Percentiles rank a stretch among this genome's conserved stretches.
These are phyloP conservation scores for Choloepus didactylus DNA, from an alignment of 2,797 vertebrate genomes.

Conservation along the genomic window DNA sequence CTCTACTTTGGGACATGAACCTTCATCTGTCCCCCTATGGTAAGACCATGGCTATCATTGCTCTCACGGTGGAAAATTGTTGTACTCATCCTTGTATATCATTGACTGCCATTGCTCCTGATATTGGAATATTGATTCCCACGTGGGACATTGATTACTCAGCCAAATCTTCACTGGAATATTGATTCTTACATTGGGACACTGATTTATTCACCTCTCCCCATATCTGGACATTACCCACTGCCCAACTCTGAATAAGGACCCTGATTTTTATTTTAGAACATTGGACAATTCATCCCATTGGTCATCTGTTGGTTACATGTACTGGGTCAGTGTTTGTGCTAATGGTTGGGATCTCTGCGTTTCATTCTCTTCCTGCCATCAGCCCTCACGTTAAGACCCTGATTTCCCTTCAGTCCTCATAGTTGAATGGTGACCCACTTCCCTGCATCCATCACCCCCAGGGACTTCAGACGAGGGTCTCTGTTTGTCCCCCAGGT, in stretches of 20 bases:
- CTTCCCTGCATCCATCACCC: neutral
- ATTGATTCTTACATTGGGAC: slow-evolving; percentile 71
- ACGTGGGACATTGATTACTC: slow-evolving; percentile 59
- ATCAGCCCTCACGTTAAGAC: neutral
- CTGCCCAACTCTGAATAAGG: neutral
- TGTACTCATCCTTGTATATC: neutral
- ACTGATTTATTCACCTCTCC: neutral
- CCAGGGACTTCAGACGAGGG: neutral
- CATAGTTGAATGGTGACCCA: neutral
- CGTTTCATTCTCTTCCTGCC: slow-evolving; percentile 13
- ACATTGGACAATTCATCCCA: neutral
- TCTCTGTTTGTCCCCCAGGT: neutral
- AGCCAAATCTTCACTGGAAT: slow-evolving; percentile 53
- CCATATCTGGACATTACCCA: slow-evolving; percentile 18
- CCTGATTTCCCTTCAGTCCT: neutral
- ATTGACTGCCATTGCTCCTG: slow-evolving; percentile 61
- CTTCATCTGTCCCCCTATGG: neutral
- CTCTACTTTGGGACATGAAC: neutral
- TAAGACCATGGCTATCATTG: neutral
- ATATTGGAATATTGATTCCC: slow-evolving; percentile 62
- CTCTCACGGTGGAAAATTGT: neutral
- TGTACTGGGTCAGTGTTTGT: neutral
- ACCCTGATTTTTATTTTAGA: slow-evolving; percentile 29
- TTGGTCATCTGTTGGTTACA: neutral
- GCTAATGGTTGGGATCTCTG: neutral